Conservation (phyloP, 2,888 invertebrate species). For the Plebejus anna region DNA sequence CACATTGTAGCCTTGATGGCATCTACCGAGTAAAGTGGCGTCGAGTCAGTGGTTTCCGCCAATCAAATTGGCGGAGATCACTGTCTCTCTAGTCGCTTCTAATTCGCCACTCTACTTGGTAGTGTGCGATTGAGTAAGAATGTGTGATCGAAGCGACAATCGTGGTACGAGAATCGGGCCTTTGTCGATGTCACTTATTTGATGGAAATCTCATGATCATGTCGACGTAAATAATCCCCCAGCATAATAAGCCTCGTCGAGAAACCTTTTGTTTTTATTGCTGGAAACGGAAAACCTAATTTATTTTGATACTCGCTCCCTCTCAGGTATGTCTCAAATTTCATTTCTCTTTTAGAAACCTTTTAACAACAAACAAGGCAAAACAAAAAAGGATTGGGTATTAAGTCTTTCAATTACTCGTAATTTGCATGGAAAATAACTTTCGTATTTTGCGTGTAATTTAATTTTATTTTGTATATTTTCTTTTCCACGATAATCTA, state of each 20-base stretch:
- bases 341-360: slow-evolving; percentile 23
- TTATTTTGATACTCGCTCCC: slow-evolving; percentile 13
- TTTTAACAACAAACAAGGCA: slow-evolving; percentile 15
- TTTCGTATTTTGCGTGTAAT: slow-evolving; percentile 4
- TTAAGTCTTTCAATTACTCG: slow-evolving; percentile 16
- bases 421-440: slow-evolving; percentile 15
- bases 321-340: slow-evolving; percentile 22
- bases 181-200: neutral
- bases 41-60: no score
- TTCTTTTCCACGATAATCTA: neutral
- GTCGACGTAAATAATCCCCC: neutral
- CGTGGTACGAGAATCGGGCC: neutral
- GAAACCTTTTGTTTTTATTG: slow-evolving; percentile 12
- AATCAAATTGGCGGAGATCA: no score
- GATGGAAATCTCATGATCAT: neutral
- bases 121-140: no score
- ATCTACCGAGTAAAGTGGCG: no score
- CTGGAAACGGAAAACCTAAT: slow-evolving; percentile 16
- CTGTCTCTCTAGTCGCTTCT: no score
- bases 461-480: slow-evolving; percentile 4
- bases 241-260: neutral
- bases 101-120: no score
- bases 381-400: slow-evolving; percentile 15
- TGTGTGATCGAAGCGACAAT: no score
- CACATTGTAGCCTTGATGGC: no score